These are phyloP conservation scores for Ispidina lecontei DNA, from an alignment of 2,797 vertebrate genomes.

Conservation along the genomic window DNA sequence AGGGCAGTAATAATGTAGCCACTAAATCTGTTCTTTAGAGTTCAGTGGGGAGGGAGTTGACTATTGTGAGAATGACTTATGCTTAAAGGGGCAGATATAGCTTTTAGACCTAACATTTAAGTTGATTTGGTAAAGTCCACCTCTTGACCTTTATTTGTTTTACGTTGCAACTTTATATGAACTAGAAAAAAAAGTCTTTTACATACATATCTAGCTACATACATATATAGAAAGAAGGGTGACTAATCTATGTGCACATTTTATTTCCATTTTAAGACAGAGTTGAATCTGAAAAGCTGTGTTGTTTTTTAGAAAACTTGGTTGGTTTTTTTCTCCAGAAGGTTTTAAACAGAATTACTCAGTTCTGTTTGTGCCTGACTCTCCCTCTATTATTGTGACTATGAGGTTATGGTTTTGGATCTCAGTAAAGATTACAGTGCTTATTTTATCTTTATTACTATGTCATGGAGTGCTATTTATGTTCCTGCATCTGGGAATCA, in stretches of 20 bases:
- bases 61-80: neutral
- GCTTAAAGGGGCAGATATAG: neutral
- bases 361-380: neutral
- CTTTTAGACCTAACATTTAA: constrained; percentile 2
- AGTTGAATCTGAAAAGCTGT: neutral
- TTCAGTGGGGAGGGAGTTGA: neutral
- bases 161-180: neutral
- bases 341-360: neutral
- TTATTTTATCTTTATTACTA: neutral
- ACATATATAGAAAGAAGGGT: neutral
- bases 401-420: neutral
- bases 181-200: neutral
- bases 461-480: neutral
- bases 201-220: neutral
- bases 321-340: neutral
- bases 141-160: constrained; percentile 6
- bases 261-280: neutral
- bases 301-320: neutral
- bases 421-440: neutral
- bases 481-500: neutral
- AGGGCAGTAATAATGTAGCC: neutral
- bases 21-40: constrained; percentile 48
- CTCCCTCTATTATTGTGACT: neutral
- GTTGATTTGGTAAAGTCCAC: neutral
- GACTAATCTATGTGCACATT: neutral